A percentile compares a stretch with the other conserved stretches of the same genome.
phyloP scores from a whole-genome alignment of 2,797 vertebrate species.

The Peromyscus nudipes region DNA sequence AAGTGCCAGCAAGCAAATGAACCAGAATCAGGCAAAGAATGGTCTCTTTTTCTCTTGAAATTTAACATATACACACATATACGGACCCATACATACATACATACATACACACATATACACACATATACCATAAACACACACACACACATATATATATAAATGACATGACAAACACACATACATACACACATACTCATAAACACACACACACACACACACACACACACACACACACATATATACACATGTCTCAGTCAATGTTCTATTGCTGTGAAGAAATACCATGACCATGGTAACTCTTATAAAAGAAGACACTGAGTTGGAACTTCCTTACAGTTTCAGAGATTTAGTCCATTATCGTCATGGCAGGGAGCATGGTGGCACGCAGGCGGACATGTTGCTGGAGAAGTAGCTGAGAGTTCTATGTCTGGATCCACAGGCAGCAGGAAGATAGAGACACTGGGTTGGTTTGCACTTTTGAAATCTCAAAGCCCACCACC shows the following conservation, averaged over 20 bases:
- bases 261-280: background rate
- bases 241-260: background rate
- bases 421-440: background rate
- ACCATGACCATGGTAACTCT: background rate
- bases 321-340: background rate
- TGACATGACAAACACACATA: background rate
- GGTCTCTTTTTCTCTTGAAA: background rate
- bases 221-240: background rate
- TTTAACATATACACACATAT: background rate
- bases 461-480: background rate
- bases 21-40: background rate
- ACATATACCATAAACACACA: background rate
- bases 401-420: background rate
- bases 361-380: background rate
- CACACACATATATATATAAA: accelerated
- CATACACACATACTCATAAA: background rate
- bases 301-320: background rate
- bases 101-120: background rate
- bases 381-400: background rate
- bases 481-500: background rate
- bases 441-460: background rate
- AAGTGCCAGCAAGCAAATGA: background rate
- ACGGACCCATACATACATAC: background rate
- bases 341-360: background rate
- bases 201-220: background rate